These are phyloP conservation scores for Netelia fuscicornis DNA, from an alignment of 2,888 invertebrate species.

Conservation along the genomic window DNA sequence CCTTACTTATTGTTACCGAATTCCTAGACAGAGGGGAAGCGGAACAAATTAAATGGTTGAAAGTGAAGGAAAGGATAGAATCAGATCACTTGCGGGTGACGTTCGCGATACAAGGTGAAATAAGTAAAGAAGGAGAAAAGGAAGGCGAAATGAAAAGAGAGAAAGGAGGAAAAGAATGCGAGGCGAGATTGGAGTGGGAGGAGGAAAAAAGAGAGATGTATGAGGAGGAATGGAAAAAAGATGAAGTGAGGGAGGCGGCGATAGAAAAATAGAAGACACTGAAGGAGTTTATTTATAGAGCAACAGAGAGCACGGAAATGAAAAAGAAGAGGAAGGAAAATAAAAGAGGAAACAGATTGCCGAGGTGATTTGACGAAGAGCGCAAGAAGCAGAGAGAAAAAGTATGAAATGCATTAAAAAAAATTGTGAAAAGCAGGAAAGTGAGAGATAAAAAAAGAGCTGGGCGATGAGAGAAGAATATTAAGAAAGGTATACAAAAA, in stretches of 20 bases:
- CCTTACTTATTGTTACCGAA: too few relatives aligned
- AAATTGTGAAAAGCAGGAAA: neutral
- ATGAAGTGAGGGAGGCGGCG: neutral
- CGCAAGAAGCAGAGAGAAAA: neutral
- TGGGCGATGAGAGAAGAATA: neutral
- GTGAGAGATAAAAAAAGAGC: neutral
- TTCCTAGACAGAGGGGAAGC: neutral
- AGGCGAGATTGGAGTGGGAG: neutral
- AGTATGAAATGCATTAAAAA: neutral
- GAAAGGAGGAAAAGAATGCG: neutral
- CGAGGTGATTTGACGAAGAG: neutral
- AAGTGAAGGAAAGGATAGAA: slow-evolving; percentile 1
- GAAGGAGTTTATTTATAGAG: neutral
- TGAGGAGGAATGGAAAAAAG: neutral
- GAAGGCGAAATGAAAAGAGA: neutral
- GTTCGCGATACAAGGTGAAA: neutral
- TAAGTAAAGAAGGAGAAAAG: neutral
- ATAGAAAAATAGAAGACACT: neutral
- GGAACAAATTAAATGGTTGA: slow-evolving; percentile 8
- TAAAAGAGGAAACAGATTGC: too few relatives aligned
- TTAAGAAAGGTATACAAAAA: neutral
- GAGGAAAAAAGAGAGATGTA: neutral
- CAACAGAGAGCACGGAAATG: too few relatives aligned
- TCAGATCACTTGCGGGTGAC: slow-evolving; percentile 43
- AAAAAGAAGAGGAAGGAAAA: too few relatives aligned